A percentile compares a stretch with the other conserved stretches of the same genome.
phyloP scores from a whole-genome alignment of 2,113 vertebrate species.

The Ameiurus melas region DNA sequence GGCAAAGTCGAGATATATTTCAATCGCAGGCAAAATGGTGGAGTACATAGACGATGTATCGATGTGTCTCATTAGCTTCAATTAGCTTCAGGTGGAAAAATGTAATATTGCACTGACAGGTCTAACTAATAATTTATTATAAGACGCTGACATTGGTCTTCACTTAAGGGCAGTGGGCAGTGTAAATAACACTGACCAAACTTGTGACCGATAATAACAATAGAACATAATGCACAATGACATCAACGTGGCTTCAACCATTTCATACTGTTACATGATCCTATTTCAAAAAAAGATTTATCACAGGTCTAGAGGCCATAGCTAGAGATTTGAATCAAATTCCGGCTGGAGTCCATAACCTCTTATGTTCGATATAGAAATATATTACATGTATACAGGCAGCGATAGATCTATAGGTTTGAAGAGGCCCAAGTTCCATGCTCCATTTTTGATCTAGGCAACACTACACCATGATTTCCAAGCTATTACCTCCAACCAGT shows the following conservation, averaged over 20 bases:
- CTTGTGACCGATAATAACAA: slow-evolving; percentile 3
- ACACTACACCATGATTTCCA: slow-evolving; percentile 70
- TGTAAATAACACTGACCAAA: slow-evolving; percentile 2
- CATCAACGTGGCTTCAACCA: slow-evolving; percentile 1
- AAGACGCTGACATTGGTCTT: not conserved
- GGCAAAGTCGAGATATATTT: slow-evolving; percentile 27
- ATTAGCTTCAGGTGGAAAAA: slow-evolving; percentile 34
- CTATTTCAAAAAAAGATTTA: slow-evolving; percentile 28
- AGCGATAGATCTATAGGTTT: slow-evolving; percentile 57
- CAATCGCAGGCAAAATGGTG: not conserved
- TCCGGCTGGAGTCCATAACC: slow-evolving; percentile 25
- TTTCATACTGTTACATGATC: slow-evolving; percentile 7
- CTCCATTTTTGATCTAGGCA: slow-evolving; percentile 64
- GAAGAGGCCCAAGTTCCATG: slow-evolving; percentile 52
- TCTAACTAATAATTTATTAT: slow-evolving; percentile 38
- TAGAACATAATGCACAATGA: not conserved
- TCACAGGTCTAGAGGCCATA: slow-evolving; percentile 35
- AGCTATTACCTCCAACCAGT: slow-evolving; percentile 76
- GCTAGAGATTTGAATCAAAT: slow-evolving; percentile 17
- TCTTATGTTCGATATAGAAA: not conserved
- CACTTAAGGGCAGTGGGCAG: slow-evolving; percentile 1
- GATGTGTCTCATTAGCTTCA: slow-evolving; percentile 42
- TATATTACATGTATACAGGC: slow-evolving; percentile 5
- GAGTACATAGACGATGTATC: not conserved
- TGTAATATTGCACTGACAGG: slow-evolving; percentile 5